phyloP scores from a whole-genome alignment of 2,888 invertebrate species.

The Thera britannica region DNA sequence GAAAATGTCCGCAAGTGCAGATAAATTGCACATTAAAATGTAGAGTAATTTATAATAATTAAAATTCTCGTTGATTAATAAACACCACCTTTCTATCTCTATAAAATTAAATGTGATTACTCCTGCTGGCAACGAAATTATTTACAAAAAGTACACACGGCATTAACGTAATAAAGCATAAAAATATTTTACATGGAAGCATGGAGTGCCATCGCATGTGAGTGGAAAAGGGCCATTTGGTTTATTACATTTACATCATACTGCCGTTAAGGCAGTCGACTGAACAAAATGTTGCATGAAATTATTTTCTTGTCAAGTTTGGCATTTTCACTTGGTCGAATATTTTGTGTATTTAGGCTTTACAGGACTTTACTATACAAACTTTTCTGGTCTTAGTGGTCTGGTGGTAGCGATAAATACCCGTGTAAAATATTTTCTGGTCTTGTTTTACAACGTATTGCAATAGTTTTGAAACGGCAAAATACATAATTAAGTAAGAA shows the following conservation, averaged over 20 bases:
- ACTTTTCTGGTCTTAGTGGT: too few relatives aligned
- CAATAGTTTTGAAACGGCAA: too few relatives aligned
- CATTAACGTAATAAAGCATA: slow-evolving; percentile 65
- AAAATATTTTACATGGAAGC: slow-evolving; percentile 66
- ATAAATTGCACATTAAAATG: background rate
- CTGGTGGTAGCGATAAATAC: too few relatives aligned
- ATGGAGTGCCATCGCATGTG: slow-evolving; percentile 62
- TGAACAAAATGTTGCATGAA: slow-evolving; percentile 71
- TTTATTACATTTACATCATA: slow-evolving; percentile 79
- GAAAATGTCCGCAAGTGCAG: background rate
- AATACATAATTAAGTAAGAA: too few relatives aligned
- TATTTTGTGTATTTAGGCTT: background rate
- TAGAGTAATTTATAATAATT: slow-evolving; percentile 15
- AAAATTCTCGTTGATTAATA: slow-evolving; percentile 15
- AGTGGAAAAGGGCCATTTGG: slow-evolving; percentile 69
- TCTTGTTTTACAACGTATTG: too few relatives aligned
- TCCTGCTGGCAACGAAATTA: slow-evolving; percentile 44
- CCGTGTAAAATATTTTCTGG: too few relatives aligned
- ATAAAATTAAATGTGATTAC: slow-evolving; percentile 18
- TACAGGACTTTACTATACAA: too few relatives aligned
- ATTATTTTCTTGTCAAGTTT: slow-evolving; percentile 56
- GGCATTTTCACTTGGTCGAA: slow-evolving; percentile 43
- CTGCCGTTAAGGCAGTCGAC: slow-evolving; percentile 68
- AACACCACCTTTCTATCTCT: slow-evolving; percentile 22
- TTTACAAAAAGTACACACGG: slow-evolving; percentile 45